Percentiles rank a stretch among this genome's conserved stretches.
These are phyloP conservation scores for Microcebus murinus DNA, from an alignment of 2,113 vertebrate genomes.

Conservation along the genomic window DNA sequence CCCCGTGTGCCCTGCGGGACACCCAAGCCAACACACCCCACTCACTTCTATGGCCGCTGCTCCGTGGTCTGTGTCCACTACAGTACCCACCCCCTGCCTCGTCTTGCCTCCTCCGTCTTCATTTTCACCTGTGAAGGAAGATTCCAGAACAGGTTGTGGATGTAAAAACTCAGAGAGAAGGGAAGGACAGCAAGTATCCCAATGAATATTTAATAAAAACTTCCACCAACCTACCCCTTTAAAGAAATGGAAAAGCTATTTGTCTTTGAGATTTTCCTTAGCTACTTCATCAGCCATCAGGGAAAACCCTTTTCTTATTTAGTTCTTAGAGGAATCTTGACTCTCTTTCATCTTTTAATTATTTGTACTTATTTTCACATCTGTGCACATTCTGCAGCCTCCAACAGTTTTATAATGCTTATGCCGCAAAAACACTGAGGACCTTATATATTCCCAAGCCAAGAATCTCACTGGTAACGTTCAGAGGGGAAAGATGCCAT, in stretches of 20 bases:
- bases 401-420: constrained; percentile 50
- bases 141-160: constrained; percentile 54
- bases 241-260: constrained; percentile 74
- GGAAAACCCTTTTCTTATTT: constrained; percentile 74
- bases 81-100: neutral
- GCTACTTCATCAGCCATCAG: constrained; percentile 75
- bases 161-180: constrained; percentile 77
- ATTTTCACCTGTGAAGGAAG: neutral
- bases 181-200: constrained; percentile 55
- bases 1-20: neutral
- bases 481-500: constrained; percentile 26
- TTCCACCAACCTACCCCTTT: neutral
- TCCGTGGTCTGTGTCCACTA: neutral
- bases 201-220: constrained; percentile 56
- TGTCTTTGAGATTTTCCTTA: constrained; percentile 81
- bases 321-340: constrained; percentile 68
- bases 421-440: neutral
- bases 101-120: neutral
- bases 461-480: neutral
- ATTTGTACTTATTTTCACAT: constrained; percentile 76
- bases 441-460: neutral
- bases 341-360: constrained; percentile 78
- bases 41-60: neutral
- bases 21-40: neutral
- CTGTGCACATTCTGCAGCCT: constrained; percentile 71